Evolutionary conservation across 2,888 invertebrate species (phyloP), one percentile per base, ranked within the genome.

Genomic region (Onchidella celtica): DNA sequence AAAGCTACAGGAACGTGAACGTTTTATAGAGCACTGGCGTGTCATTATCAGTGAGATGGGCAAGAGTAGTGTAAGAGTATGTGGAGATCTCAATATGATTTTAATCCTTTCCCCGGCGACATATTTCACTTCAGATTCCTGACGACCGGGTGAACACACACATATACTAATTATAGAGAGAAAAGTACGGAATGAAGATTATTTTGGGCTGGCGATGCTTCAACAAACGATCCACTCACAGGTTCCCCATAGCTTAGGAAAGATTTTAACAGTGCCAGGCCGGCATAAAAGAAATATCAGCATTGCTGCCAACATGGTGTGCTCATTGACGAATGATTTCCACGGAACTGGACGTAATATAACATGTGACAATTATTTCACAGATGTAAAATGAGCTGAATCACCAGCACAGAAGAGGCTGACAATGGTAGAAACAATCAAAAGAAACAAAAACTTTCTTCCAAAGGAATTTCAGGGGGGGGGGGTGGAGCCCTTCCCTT

Each of bases 161-260:
- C 47, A 17, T 47, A 47, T 47, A 47, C 9, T 47, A 47, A 11
- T 47, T 47, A 47, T 47, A 47, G 6, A 47, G 47, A 47, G n/a
- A 61, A 61, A 61, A 61, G 17, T 47, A 47, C n/a, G 61, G 61
- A 61, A 14, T 61, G 27, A 72, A 72, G 47, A 72, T 24, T 66
- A 11, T 73, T 73, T 27, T 55, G 57, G 73, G 73, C 73, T 11
- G 57, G 74, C 34, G 59, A 74, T 34, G 47, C 74, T n/a, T 21
- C 6, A 32, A 74, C 36, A n/a, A 74, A 74, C 3, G 57, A 74
- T n/a, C 74, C 74, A 11, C 36, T 74, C 1, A 57, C 21, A 74
- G 74, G 74, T 24, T 73, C 34, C 55, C 74, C 74, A 59, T 74
- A 74, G 14, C 34, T 57, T 11, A 61, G 74, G 11, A 66, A 66